A percentile compares a stretch with the other conserved stretches of the same genome.
These are phyloP conservation scores for Hippocampus abdominalis DNA, from an alignment of 2,113 vertebrate genomes.

Conservation along the genomic window DNA sequence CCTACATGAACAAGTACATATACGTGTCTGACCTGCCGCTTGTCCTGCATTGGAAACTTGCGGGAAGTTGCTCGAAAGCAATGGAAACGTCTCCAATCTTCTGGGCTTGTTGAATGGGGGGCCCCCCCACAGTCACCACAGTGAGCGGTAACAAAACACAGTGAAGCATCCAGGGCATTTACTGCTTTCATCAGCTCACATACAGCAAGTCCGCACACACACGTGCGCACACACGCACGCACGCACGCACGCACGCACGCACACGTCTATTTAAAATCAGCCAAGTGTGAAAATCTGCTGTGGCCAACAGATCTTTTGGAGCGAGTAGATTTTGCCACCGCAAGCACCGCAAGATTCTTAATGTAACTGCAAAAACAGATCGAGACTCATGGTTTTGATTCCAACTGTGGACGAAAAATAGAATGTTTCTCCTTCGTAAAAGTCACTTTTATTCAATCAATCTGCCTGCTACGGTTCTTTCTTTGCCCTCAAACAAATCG, in stretches of 20 bases:
- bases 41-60: conserved; percentile 51
- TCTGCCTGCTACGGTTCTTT: not conserved
- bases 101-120: conserved; percentile 40
- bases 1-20: conserved; percentile 44
- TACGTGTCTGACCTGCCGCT: conserved; percentile 60
- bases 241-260: conserved; percentile 49
- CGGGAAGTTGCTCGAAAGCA: conserved; percentile 55
- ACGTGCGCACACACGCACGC: conserved; percentile 34
- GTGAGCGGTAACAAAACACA: conserved; percentile 30
- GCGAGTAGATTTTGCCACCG: conserved; percentile 65
- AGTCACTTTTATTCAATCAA: not conserved
- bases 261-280: conserved; percentile 71
- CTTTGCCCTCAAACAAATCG: not conserved
- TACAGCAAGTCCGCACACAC: conserved; percentile 44
- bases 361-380: not conserved
- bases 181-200: conserved; percentile 54
- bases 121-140: conserved; percentile 9
- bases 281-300: conserved; percentile 79
- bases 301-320: conserved; percentile 73
- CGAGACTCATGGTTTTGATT: not conserved
- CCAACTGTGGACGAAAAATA: not conserved
- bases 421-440: not conserved
- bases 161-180: conserved; percentile 59
- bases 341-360: conserved; percentile 70
- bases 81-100: conserved; percentile 55